A percentile compares a stretch with the other conserved stretches of the same genome.
Evolutionary conservation across 1,140 invertebrate genomes (phyloP).

Genomic region (Myzus persicae): DNA sequence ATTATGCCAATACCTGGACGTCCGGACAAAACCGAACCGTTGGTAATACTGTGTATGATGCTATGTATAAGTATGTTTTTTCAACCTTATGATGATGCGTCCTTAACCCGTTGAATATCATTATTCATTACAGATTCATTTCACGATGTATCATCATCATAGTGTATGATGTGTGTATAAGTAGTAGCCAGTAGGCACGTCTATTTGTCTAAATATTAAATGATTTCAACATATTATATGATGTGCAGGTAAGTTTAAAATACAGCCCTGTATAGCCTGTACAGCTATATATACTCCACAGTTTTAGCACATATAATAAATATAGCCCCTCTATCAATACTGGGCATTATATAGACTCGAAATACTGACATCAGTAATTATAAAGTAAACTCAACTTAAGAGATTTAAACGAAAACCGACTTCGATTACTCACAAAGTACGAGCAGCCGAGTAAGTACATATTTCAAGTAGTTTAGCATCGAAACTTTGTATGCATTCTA

Average conservation of each 20-base stretch:
- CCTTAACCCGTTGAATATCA: background rate
- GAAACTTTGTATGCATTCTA: background rate
- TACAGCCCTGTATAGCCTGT: background rate
- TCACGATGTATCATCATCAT: background rate
- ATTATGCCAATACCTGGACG: background rate
- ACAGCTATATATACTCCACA: background rate
- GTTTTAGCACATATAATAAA: background rate
- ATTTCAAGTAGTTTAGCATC: background rate
- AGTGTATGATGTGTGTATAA: background rate
- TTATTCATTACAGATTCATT: background rate
- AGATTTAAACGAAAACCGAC: background rate
- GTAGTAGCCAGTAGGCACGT: background rate
- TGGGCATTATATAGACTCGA: background rate
- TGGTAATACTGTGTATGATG: background rate
- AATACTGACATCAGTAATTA: background rate
- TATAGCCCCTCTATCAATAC: background rate
- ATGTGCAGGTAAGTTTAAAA: background rate
- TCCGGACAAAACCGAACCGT: background rate
- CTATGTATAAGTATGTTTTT: background rate
- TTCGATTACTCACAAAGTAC: background rate
- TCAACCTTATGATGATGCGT: background rate
- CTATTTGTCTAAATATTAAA: background rate
- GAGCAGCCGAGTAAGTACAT: background rate
- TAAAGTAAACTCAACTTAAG: too few relatives aligned
- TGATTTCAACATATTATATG: background rate